Percentiles rank a stretch among this genome's conserved stretches.
Evolutionary conservation across 1,140 invertebrate genomes (phyloP).

Genomic region (Zaprionus nigranus): DNA sequence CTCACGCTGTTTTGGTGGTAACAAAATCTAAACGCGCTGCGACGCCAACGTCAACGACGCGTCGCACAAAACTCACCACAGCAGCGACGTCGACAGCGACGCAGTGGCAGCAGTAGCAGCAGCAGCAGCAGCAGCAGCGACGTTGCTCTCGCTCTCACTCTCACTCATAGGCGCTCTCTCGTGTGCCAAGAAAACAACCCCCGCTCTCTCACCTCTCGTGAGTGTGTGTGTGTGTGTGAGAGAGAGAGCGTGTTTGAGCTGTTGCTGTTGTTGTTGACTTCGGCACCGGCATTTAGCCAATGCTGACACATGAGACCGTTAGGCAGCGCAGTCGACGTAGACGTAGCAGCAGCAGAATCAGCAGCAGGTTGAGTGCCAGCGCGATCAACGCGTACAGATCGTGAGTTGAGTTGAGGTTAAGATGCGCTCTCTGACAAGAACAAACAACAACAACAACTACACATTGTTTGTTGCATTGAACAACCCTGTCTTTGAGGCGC

Average conservation of each 20-base stretch:
- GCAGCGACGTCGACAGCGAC: slow-evolving; percentile 32
- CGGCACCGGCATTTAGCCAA: background rate
- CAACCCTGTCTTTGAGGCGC: too few relatives aligned
- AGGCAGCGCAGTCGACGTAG: slow-evolving; percentile 12
- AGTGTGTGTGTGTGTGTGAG: background rate
- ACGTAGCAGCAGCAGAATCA: slow-evolving; percentile 11
- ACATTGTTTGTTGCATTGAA: too few relatives aligned
- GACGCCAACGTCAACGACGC: slow-evolving; percentile 26
- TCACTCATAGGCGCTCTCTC: background rate
- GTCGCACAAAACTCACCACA: slow-evolving; percentile 64
- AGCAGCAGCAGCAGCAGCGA: background rate
- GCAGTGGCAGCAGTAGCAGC: background rate
- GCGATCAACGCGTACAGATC: background rate
- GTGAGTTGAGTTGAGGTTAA: background rate
- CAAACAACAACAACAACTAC: background rate
- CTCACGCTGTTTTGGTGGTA: slow-evolving; percentile 53
- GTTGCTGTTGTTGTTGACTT: background rate
- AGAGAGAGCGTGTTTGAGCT: background rate
- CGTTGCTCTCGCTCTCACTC: background rate
- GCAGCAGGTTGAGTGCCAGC: background rate
- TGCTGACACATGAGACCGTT: background rate
- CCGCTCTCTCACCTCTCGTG: background rate
- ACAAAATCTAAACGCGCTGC: slow-evolving; percentile 64
- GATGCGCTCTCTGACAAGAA: too few relatives aligned
- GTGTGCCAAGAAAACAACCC: background rate